phyloP scores from a whole-genome alignment of 2,113 vertebrate genomes.

The Hyperoodon ampullatus region DNA sequence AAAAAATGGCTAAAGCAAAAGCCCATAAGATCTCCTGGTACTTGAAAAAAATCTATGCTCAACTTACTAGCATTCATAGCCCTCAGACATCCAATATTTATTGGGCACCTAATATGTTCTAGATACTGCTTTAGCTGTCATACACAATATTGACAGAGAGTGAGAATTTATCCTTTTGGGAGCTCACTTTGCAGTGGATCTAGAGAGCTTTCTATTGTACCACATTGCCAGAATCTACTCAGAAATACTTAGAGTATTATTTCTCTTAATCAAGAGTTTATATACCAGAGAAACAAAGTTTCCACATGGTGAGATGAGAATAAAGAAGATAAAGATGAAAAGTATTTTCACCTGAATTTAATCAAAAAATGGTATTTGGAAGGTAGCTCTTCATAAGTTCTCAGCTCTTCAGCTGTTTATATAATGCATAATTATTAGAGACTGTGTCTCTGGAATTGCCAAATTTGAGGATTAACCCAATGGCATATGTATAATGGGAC shows the following conservation, averaged over 20 bases:
- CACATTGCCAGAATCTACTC: not conserved
- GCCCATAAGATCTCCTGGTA: not conserved
- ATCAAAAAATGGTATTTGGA: conserved; percentile 22
- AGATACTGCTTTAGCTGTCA: not conserved
- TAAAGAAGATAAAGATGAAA: not conserved
- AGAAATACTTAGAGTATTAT: not conserved
- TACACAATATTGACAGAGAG: not conserved
- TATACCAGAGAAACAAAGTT: not conserved
- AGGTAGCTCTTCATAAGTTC: not conserved
- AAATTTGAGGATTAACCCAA: not conserved
- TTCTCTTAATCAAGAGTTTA: not conserved
- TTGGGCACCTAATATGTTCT: not conserved
- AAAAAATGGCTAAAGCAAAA: not conserved
- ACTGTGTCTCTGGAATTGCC: not conserved
- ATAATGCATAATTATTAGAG: not conserved
- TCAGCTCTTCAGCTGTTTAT: not conserved
- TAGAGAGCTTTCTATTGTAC: not conserved
- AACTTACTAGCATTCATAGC: not conserved
- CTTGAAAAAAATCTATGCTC: not conserved
- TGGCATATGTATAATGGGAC: not conserved
- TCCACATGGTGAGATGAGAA: not conserved
- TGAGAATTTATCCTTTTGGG: not conserved
- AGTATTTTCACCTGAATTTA: not conserved
- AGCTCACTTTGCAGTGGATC: not conserved
- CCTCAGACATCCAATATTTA: not conserved